Conservation (phyloP, 2,797 vertebrate genomes). For the Saxicola maurus region DNA sequence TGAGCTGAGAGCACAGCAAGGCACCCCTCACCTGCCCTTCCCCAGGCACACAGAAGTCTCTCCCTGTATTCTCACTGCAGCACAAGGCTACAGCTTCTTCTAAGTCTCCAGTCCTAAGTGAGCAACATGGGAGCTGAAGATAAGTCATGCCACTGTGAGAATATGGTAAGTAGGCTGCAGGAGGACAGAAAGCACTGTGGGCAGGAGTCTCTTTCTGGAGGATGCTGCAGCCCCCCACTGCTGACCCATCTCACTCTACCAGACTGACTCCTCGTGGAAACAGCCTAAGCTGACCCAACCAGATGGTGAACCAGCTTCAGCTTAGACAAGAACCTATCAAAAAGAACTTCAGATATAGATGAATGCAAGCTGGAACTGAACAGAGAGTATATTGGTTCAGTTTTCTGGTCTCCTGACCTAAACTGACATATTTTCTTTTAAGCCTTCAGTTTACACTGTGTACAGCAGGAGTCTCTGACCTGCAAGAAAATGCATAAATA, state of each 20-base stretch:
- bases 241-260: neutral
- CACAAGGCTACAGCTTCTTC: neutral
- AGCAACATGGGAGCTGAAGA: neutral
- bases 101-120: neutral
- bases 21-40: neutral
- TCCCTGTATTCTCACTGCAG: neutral
- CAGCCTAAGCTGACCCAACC: neutral
- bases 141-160: neutral
- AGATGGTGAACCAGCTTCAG: neutral
- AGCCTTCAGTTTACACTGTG: conserved; percentile 29
- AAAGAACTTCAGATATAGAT: neutral
- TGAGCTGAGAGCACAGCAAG: neutral
- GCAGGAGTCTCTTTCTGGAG: neutral
- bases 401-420: neutral
- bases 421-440: neutral
- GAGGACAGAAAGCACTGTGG: neutral
- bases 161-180: neutral
- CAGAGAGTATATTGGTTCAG: neutral
- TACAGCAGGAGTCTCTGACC: neutral
- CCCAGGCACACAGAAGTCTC: neutral
- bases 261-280: neutral
- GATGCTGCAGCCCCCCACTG: neutral
- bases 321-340: neutral
- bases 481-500: conserved; percentile 16
- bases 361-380: neutral